Percentiles rank a stretch among this genome's conserved stretches.
Evolutionary conservation across 2,113 vertebrate species (phyloP).

Genomic region (Dasyornis broadbenti): DNA sequence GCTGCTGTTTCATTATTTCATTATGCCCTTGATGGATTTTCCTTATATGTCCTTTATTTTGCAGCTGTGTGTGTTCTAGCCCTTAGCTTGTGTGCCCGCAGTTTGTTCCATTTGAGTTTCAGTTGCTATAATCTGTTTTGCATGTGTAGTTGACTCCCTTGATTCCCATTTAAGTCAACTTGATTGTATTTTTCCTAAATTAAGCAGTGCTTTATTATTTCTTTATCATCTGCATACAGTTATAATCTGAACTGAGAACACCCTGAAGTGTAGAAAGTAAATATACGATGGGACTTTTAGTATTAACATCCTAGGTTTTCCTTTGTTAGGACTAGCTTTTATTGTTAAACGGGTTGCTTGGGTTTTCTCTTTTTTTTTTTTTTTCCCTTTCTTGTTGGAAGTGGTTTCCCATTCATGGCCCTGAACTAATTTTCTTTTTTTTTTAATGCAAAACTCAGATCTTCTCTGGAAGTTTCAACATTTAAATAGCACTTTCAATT

Average conservation of each 20-base stretch:
- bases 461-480: background rate
- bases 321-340: background rate
- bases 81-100: background rate
- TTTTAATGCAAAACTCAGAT: background rate
- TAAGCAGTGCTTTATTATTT: background rate
- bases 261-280: background rate
- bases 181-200: background rate
- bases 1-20: background rate
- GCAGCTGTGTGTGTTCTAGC: background rate
- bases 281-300: background rate
- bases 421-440: background rate
- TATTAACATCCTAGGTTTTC: background rate
- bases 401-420: background rate
- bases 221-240: background rate
- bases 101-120: background rate
- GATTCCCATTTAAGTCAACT: background rate
- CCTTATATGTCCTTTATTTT: background rate
- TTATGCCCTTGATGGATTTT: background rate
- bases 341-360: background rate
- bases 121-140: background rate
- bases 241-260: background rate
- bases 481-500: background rate
- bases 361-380: rapidly evolving
- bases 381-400: background rate
- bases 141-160: background rate